Conservation (phyloP, 2,113 vertebrate genomes). For the Coptodon bakossiorum region DNA sequence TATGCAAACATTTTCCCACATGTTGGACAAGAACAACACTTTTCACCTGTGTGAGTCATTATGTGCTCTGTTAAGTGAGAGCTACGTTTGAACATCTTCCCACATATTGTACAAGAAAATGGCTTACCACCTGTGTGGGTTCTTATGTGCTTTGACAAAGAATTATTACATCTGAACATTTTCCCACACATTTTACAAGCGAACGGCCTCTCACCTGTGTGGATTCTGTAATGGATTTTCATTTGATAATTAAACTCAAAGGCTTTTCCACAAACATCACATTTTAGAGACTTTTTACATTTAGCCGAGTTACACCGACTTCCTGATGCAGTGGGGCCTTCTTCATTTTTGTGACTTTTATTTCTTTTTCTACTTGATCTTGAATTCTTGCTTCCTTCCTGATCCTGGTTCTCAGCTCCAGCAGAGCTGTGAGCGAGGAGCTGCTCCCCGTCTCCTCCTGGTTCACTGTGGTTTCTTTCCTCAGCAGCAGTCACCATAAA, state of each 20-base stretch:
- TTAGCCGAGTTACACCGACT: neutral
- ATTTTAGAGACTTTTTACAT: neutral
- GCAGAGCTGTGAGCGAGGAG: accelerated
- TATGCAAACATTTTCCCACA: neutral
- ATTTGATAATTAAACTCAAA: neutral
- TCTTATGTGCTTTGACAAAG: neutral
- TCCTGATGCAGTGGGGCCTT: neutral
- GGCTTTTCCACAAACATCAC: neutral
- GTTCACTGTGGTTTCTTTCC: accelerated
- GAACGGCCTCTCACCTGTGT: neutral
- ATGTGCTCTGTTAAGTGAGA: neutral
- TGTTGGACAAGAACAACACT: neutral
- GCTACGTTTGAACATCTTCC: neutral
- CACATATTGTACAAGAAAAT: neutral
- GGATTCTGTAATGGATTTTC: neutral
- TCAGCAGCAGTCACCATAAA: accelerated
- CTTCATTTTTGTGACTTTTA: neutral
- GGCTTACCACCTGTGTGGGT: neutral
- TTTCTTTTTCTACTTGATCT: neutral
- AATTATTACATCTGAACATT: neutral
- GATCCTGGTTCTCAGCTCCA: neutral
- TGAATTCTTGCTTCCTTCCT: neutral
- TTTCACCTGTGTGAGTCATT: neutral
- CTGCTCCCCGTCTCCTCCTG: neutral
- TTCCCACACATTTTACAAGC: neutral